A percentile compares a stretch with the other conserved stretches of the same genome.
Evolutionary conservation across 1,140 invertebrate species (phyloP).

Genomic region (Aphelinus certus): DNA sequence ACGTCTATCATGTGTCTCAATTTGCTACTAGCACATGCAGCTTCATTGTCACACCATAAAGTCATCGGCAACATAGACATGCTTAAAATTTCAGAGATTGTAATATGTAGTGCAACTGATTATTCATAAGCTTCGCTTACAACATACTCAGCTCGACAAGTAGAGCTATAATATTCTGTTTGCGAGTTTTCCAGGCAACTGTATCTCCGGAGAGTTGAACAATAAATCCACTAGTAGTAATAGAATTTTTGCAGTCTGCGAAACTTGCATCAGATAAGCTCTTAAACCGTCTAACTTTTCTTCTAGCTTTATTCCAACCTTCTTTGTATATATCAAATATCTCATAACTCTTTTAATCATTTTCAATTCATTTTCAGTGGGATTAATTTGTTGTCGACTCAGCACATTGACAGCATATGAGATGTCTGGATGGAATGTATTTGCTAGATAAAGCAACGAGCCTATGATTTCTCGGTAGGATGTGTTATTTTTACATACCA

Average conservation of each 20-base stretch:
- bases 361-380: no score
- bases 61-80: constrained; percentile 2
- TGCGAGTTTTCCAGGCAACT: constrained; percentile 34
- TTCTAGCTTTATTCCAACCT: no score
- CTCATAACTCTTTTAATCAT: no score
- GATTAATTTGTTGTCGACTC: no score
- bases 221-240: constrained; percentile 35
- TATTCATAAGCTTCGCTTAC: constrained; percentile 32
- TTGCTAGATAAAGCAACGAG: no score
- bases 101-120: constrained; percentile 13
- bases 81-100: constrained; percentile 3
- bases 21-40: constrained; percentile 10
- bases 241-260: constrained; percentile 34
- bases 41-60: constrained; percentile 20
- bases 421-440: no score
- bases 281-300: no score
- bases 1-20: constrained; percentile 29
- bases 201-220: constrained; percentile 34
- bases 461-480: no score
- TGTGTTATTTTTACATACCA: no score
- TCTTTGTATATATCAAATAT: no score
- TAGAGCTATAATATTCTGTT: constrained; percentile 31
- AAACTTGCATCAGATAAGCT: constrained; percentile 35
- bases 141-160: constrained; percentile 35
- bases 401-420: no score